A percentile compares a stretch with the other conserved stretches of the same genome.
Evolutionary conservation across 2,888 invertebrate species (phyloP).

Genomic region (Hetaerina titia): DNA sequence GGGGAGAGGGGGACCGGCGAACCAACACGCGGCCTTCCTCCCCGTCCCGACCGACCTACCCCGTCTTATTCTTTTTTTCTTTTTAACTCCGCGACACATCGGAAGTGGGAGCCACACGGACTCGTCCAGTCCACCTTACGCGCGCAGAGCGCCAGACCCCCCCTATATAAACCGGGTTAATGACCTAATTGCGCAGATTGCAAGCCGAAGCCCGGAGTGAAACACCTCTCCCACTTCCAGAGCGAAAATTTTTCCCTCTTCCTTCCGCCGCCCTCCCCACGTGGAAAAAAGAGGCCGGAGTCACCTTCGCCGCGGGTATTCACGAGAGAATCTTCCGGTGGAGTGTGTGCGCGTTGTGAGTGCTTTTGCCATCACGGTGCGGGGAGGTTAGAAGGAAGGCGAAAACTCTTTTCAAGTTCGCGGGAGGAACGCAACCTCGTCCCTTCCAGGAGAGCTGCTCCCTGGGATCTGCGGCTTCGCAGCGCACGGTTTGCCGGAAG

Average conservation of each 20-base stretch:
- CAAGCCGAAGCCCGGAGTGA: neutral
- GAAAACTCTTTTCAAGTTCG: too few species aligned
- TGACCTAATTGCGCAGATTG: constrained; percentile 54
- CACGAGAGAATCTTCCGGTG: neutral
- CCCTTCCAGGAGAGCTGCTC: neutral
- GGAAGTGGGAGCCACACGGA: constrained; percentile 10
- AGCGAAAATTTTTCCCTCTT: neutral
- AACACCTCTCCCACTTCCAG: neutral
- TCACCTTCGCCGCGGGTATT: neutral
- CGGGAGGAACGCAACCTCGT: neutral
- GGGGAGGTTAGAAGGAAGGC: too few species aligned
- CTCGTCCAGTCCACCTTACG: neutral
- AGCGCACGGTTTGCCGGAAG: neutral
- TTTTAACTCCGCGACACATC: neutral
- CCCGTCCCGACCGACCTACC: neutral
- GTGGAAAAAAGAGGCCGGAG: neutral
- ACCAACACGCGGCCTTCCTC: neutral
- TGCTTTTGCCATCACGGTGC: neutral
- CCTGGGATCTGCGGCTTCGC: neutral
- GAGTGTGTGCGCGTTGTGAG: neutral
- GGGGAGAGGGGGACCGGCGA: neutral
- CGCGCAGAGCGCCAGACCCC: neutral
- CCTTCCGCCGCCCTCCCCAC: neutral
- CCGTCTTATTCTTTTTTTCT: neutral
- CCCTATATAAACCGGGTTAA: constrained; percentile 37